Evolutionary conservation across 1,140 invertebrate species (phyloP).

Genomic region (Mylabris phalerata): DNA sequence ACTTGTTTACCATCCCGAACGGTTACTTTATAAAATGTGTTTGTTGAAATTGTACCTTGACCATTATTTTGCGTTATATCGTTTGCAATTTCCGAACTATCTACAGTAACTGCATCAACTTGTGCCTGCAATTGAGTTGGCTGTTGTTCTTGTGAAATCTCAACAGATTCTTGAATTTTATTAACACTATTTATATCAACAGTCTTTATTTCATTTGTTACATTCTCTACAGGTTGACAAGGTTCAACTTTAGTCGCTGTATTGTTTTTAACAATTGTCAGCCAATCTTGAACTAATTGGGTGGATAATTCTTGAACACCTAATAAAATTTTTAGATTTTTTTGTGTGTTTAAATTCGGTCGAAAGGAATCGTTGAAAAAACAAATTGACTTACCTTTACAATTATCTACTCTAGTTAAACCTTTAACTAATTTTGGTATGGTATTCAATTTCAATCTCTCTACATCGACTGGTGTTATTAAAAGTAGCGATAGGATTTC

Average conservation of each 20-base stretch:
- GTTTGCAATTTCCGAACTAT: not conserved
- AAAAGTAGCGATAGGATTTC: slow-evolving; percentile 79
- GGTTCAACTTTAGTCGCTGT: slow-evolving; percentile 1
- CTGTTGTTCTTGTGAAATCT: too few species aligned
- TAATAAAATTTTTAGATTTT: slow-evolving; percentile 21
- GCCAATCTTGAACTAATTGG: slow-evolving; percentile 84
- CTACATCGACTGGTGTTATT: slow-evolving; percentile 80
- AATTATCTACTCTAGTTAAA: slow-evolving; percentile 71
- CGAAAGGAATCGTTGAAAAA: not conserved
- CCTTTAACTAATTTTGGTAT: slow-evolving; percentile 87
- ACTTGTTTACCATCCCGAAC: slow-evolving; percentile 68
- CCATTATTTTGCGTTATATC: slow-evolving; percentile 1
- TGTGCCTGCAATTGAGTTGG: too few species aligned
- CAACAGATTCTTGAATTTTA: too few species aligned
- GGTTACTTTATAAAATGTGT: slow-evolving; percentile 57
- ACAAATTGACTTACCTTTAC: slow-evolving; percentile 56
- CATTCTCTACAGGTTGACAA: slow-evolving; percentile 4
- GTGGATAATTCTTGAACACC: slow-evolving; percentile 53
- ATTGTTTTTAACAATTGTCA: slow-evolving; percentile 74
- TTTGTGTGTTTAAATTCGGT: not conserved
- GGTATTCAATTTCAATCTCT: slow-evolving; percentile 82
- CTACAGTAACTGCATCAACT: slow-evolving; percentile 4
- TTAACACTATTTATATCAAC: not conserved
- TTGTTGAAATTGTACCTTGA: slow-evolving; percentile 26
- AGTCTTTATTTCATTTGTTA: not conserved